A percentile compares a stretch with the other conserved stretches of the same genome.
These are phyloP conservation scores for Phoenicopterus ruber DNA, from an alignment of 2,113 vertebrate species.

Conservation along the genomic window DNA sequence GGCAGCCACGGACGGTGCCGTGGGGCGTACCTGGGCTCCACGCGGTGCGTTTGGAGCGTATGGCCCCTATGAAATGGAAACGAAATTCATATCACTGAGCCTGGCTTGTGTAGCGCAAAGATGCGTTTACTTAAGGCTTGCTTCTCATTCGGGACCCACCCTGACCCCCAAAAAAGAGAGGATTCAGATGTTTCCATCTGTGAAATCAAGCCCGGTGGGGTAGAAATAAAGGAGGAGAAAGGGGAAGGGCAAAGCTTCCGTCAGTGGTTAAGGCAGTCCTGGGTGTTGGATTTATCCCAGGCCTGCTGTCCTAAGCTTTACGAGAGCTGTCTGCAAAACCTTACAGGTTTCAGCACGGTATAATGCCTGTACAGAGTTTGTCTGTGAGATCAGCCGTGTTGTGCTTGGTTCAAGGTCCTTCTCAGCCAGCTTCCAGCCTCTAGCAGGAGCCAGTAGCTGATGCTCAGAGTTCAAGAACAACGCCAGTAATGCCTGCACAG, in stretches of 20 bases:
- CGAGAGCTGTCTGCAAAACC: background rate
- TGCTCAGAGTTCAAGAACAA: background rate
- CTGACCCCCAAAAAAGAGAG: background rate
- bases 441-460: background rate
- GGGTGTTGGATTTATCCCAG: background rate
- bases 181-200: background rate
- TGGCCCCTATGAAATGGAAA: background rate
- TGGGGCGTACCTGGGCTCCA: rapidly evolving
- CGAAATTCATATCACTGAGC: rapidly evolving
- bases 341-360: background rate
- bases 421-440: background rate
- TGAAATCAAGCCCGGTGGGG: background rate
- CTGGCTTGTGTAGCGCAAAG: background rate
- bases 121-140: background rate
- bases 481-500: rapidly evolving
- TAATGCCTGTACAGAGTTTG: background rate
- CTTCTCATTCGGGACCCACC: background rate
- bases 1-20: rapidly evolving
- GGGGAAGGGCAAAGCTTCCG: background rate
- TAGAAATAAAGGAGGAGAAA: background rate
- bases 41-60: rapidly evolving
- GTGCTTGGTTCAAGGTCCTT: background rate
- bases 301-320: rapidly evolving
- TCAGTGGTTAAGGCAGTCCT: background rate
- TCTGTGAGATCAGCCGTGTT: background rate